A percentile compares a stretch with the other conserved stretches of the same genome.
Conservation (phyloP, 2,797 vertebrate species). For the Chaenodraco wilsoni region DNA sequence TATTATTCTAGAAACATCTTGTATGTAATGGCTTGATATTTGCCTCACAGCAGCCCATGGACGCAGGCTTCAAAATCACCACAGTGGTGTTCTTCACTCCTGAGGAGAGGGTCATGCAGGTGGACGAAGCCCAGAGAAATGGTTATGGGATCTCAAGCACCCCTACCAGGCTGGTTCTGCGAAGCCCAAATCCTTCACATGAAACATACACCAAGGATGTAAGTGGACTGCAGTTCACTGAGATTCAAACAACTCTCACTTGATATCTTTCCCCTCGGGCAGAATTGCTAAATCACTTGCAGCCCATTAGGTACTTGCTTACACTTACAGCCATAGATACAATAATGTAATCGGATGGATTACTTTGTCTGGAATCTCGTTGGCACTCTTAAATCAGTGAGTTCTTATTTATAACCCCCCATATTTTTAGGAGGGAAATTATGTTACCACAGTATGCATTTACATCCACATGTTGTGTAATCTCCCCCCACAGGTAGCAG, state of each 20-base stretch:
- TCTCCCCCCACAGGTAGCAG: slow-evolving; percentile 69
- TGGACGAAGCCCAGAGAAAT: slow-evolving; percentile 69
- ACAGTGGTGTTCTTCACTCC: slow-evolving; percentile 80
- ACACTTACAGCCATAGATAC: slow-evolving; percentile 9
- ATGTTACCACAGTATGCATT: background rate
- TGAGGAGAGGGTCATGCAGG: slow-evolving; percentile 65
- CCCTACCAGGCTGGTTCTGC: slow-evolving; percentile 77
- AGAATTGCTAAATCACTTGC: background rate
- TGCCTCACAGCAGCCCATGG: slow-evolving; percentile 37
- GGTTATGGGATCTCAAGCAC: slow-evolving; percentile 82
- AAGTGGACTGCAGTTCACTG: slow-evolving; percentile 19
- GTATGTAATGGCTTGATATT: background rate
- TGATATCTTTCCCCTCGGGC: background rate
- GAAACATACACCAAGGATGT: slow-evolving; percentile 68
- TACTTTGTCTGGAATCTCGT: slow-evolving; percentile 24
- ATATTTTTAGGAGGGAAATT: background rate
- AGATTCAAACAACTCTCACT: background rate
- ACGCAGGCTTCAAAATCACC: slow-evolving; percentile 65
- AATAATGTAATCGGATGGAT: slow-evolving; percentile 12
- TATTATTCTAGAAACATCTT: background rate
- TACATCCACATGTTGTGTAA: background rate
- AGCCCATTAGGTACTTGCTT: slow-evolving; percentile 15
- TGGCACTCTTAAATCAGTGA: slow-evolving; percentile 1
- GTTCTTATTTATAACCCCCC: background rate
- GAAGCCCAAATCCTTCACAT: slow-evolving; percentile 64